Percentiles rank a stretch among this genome's conserved stretches.
Evolutionary conservation across 2,888 invertebrate genomes (phyloP).

Genomic region (Blastobasis lacticolella): DNA sequence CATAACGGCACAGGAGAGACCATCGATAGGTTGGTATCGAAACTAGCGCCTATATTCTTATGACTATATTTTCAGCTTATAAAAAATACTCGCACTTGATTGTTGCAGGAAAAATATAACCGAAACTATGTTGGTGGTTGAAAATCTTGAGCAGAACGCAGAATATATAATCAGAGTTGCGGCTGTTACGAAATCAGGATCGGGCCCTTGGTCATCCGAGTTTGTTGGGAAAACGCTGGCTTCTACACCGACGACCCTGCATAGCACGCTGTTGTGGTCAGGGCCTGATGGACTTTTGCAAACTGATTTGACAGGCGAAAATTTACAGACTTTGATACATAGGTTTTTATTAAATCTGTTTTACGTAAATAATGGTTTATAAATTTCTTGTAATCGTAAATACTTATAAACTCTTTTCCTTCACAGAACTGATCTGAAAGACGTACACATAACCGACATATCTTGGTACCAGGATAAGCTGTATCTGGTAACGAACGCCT

Average conservation of each 20-base stretch:
- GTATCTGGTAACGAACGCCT: constrained; percentile 83
- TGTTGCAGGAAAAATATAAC: constrained; percentile 59
- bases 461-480: constrained; percentile 85
- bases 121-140: constrained; percentile 78
- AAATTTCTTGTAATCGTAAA: neutral
- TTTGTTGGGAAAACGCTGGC: constrained; percentile 82
- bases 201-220: constrained; percentile 86
- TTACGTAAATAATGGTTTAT: no score
- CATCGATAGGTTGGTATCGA: constrained; percentile 43
- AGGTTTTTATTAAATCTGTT: constrained; percentile 28
- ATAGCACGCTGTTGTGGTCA: constrained; percentile 82
- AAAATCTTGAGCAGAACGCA: constrained; percentile 81
- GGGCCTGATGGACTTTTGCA: constrained; percentile 83
- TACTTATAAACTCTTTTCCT: neutral
- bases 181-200: constrained; percentile 83
- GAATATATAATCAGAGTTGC: constrained; percentile 86
- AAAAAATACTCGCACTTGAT: no score
- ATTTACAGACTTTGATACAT: constrained; percentile 80
- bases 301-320: constrained; percentile 87
- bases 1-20: constrained; percentile 53
- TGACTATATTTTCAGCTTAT: no score
- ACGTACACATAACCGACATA: constrained; percentile 79
- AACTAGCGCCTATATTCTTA: no score
- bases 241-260: constrained; percentile 66
- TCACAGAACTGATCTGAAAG: constrained; percentile 64